Conservation (phyloP, 1,140 invertebrate genomes). For the Rhizoglyphus robini region DNA sequence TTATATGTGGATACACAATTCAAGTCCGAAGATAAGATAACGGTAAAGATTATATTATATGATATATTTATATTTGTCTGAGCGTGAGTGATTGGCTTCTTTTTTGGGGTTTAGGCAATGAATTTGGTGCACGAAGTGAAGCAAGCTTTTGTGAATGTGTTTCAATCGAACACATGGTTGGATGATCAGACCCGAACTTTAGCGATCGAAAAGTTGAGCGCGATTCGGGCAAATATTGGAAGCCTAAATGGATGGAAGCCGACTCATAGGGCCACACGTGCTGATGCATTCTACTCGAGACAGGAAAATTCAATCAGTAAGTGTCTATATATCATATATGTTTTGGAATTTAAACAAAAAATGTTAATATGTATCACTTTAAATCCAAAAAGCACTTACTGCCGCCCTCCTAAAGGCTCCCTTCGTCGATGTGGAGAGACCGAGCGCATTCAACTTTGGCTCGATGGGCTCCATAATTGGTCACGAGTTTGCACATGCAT, state of each 20-base stretch:
- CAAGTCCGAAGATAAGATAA: no score
- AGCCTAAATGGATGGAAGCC: neutral
- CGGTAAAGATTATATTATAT: no score
- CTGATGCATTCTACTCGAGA: constrained; percentile 47
- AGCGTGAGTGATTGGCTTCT: no score
- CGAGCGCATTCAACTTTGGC: constrained; percentile 51
- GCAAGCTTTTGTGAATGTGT: constrained; percentile 25
- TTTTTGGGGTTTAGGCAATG: neutral
- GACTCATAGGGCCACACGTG: constrained; percentile 18
- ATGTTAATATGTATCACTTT: no score
- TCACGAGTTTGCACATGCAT: constrained; percentile 37
- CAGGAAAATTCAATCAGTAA: constrained; percentile 38
- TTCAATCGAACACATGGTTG: constrained; percentile 78
- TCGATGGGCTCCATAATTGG: constrained; percentile 27
- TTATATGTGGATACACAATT: no score
- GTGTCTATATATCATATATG: neutral
- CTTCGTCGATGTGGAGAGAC: constrained; percentile 66
- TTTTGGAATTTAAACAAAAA: neutral
- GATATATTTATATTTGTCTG: no score
- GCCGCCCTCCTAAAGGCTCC: constrained; percentile 77
- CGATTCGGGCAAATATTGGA: constrained; percentile 34
- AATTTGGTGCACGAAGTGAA: constrained; percentile 28
- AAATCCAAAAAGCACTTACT: constrained; percentile 49
- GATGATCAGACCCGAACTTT: constrained; percentile 60
- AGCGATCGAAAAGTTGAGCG: constrained; percentile 37